phyloP scores from a whole-genome alignment of 2,797 vertebrate genomes.

The Hyperoplus immaculatus region DNA sequence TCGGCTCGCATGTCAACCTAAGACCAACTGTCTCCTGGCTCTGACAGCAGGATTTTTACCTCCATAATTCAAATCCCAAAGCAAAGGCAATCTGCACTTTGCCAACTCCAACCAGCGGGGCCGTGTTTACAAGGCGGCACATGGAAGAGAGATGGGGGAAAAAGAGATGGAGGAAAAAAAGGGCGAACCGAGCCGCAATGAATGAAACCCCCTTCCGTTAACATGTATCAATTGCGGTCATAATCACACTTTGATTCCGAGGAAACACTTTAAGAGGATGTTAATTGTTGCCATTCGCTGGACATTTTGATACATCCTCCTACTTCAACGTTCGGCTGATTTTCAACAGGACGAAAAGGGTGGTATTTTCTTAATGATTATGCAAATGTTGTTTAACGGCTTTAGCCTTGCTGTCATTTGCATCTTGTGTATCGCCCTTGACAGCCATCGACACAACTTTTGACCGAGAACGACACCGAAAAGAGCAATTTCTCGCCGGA shows the following conservation, averaged over 20 bases:
- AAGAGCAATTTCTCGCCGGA: slow-evolving; percentile 25
- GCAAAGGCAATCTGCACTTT: slow-evolving; percentile 92
- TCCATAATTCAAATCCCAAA: slow-evolving; percentile 99
- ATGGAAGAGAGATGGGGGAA: slow-evolving; percentile 26
- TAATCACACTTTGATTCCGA: slow-evolving; percentile 67
- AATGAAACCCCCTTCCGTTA: slow-evolving; percentile 61
- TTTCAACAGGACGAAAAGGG: slow-evolving; percentile 11
- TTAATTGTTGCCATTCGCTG: slow-evolving; percentile 35
- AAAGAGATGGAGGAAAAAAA: neutral
- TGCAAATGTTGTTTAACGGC: slow-evolving; percentile 76
- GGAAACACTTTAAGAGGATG: slow-evolving; percentile 44
- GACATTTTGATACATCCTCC: slow-evolving; percentile 28
- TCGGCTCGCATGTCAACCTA: slow-evolving; percentile 98
- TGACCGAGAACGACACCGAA: slow-evolving; percentile 9
- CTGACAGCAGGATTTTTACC: slow-evolving; percentile 99
- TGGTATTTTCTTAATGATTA: slow-evolving; percentile 62
- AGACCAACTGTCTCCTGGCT: slow-evolving; percentile 99
- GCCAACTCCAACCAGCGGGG: slow-evolving; percentile 85
- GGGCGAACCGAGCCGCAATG: slow-evolving; percentile 45
- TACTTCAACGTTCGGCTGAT: slow-evolving; percentile 10
- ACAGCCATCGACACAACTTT: slow-evolving; percentile 66
- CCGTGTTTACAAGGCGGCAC: slow-evolving; percentile 85
- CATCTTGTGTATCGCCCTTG: slow-evolving; percentile 67
- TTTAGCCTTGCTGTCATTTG: slow-evolving; percentile 55
- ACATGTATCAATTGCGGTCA: slow-evolving; percentile 58